Evolutionary conservation across 1,140 invertebrate genomes (phyloP).

Genomic region (Steinernema feltiae): DNA sequence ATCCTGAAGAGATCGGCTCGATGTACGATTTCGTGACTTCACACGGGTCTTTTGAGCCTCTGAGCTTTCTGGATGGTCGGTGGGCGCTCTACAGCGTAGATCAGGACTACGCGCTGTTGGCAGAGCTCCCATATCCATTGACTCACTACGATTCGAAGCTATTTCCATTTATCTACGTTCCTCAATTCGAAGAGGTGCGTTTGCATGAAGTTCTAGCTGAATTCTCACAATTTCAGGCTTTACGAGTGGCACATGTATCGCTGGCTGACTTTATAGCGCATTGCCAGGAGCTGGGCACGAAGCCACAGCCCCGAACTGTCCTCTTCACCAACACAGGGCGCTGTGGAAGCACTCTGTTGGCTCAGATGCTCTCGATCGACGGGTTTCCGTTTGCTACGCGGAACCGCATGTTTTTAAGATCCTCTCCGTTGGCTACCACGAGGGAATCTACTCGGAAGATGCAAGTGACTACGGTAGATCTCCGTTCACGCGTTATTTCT

Average conservation of each 20-base stretch:
- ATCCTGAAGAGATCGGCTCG: constrained; percentile 13
- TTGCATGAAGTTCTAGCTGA: not conserved
- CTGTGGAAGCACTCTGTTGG: constrained; percentile 28
- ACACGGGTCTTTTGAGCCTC: not conserved
- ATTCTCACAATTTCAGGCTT: not conserved
- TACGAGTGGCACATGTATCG: constrained; percentile 18
- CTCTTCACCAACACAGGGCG: constrained; percentile 29
- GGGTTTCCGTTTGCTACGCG: constrained; percentile 17
- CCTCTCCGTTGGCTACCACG: constrained; percentile 10
- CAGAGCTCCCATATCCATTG: constrained; percentile 4
- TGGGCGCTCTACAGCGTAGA: constrained; percentile 24
- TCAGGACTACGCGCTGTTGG: constrained; percentile 15
- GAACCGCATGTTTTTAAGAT: constrained; percentile 13
- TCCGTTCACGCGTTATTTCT: not conserved
- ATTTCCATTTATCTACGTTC: constrained; percentile 20
- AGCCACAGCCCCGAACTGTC: constrained; percentile 4
- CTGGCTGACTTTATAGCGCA: constrained; percentile 13
- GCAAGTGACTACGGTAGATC: not conserved
- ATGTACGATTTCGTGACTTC: constrained; percentile 9
- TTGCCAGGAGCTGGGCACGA: constrained; percentile 9
- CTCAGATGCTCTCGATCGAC: constrained; percentile 15
- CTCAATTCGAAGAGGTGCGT: constrained; percentile 17
- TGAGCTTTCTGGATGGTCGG: not conserved
- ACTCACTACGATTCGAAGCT: not conserved
- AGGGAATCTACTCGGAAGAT: not conserved